phyloP scores from a whole-genome alignment of 2,113 vertebrate species.

The Poeciliopsis prolifica region DNA sequence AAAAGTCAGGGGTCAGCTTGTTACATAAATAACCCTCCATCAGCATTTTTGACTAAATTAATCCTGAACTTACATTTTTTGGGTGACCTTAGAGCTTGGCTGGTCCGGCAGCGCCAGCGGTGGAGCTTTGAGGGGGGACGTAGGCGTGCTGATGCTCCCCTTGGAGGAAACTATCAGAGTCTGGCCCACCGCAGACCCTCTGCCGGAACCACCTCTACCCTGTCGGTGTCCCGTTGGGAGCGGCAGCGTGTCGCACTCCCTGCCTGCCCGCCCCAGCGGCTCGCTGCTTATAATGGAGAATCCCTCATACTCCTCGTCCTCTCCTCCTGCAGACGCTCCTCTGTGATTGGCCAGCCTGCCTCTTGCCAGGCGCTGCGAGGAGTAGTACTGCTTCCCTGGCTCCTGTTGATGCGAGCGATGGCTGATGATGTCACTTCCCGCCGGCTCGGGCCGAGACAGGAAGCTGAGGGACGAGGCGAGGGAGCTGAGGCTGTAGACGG shows the following conservation, averaged over 20 bases:
- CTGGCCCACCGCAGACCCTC: constrained; percentile 52
- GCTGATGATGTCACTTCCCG: constrained; percentile 75
- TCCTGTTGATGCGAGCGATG: constrained; percentile 78
- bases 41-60: background rate
- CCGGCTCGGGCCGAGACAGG: constrained; percentile 86
- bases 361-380: constrained; percentile 54
- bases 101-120: constrained; percentile 59
- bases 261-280: constrained; percentile 77
- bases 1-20: no score
- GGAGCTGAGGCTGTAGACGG: constrained; percentile 96
- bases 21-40: no score
- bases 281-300: constrained; percentile 95
- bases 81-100: constrained; percentile 70
- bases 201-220: constrained; percentile 46
- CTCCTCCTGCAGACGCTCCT: constrained; percentile 62
- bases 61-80: constrained; percentile 51
- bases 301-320: constrained; percentile 90
- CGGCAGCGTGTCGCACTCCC: constrained; percentile 77
- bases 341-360: constrained; percentile 39
- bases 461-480: constrained; percentile 96
- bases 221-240: constrained; percentile 82
- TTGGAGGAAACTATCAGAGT: constrained; percentile 78
- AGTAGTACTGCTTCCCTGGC: constrained; percentile 72
- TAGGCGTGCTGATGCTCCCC: constrained; percentile 88
- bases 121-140: constrained; percentile 88